phyloP scores from a whole-genome alignment of 2,113 vertebrate species.

The Erinaceus europaeus region DNA sequence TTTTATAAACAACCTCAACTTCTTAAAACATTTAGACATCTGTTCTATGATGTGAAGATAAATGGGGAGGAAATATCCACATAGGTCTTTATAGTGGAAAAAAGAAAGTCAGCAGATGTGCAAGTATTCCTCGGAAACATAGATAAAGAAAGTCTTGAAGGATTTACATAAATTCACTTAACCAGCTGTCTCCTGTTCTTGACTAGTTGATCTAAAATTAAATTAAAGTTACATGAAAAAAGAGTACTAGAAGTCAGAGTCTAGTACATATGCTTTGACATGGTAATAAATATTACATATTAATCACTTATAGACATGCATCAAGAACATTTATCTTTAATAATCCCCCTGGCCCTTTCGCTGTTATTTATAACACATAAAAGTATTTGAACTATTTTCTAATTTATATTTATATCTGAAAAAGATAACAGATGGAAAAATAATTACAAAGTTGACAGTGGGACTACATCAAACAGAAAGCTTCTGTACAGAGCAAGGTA shows the following conservation, averaged over 20 bases:
- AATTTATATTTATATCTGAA: slow-evolving; percentile 17
- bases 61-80: slow-evolving; percentile 10
- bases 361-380: too few species aligned
- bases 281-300: slow-evolving; percentile 7
- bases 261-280: neutral
- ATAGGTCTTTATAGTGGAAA: slow-evolving; percentile 12
- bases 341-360: neutral
- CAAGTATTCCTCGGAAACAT: slow-evolving; percentile 5
- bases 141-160: neutral
- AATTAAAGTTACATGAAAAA: neutral
- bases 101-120: slow-evolving; percentile 34
- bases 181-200: slow-evolving; percentile 15
- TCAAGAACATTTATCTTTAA: neutral
- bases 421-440: neutral
- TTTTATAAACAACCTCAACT: slow-evolving; percentile 38
- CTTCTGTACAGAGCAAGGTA: too few species aligned
- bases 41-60: slow-evolving; percentile 18
- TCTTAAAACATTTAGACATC: slow-evolving; percentile 12
- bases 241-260: too few species aligned
- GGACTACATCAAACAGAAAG: too few species aligned
- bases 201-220: slow-evolving; percentile 25
- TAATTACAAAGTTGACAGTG: neutral
- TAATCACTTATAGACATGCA: neutral
- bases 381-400: slow-evolving; percentile 25
- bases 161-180: slow-evolving; percentile 46